Percentiles rank a stretch among this genome's conserved stretches.
Evolutionary conservation across 2,888 invertebrate genomes (phyloP).

Genomic region (Microchrysa polita): DNA sequence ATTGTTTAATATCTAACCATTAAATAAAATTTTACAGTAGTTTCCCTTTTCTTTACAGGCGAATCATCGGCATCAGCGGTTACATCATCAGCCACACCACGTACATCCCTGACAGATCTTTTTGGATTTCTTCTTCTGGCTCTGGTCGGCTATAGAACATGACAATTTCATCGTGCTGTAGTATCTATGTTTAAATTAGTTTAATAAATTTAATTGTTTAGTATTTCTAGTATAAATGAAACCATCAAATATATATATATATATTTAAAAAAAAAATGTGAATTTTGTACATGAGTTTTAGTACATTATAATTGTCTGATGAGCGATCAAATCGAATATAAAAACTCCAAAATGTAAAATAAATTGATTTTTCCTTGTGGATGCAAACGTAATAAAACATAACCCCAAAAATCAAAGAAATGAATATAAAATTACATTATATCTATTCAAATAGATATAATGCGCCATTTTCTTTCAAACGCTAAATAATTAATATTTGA

Average conservation of each 20-base stretch:
- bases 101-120: conserved; percentile 48
- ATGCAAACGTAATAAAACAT: too few relatives aligned
- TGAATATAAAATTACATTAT: too few relatives aligned
- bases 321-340: background rate
- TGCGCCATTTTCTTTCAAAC: too few relatives aligned
- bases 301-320: conserved; percentile 12
- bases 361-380: too few relatives aligned
- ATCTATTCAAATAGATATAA: too few relatives aligned
- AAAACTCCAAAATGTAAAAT: background rate
- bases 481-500: too few relatives aligned
- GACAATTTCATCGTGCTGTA: conserved; percentile 52
- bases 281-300: conserved; percentile 41
- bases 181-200: conserved; percentile 24
- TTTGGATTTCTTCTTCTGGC: conserved; percentile 50
- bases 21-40: too few relatives aligned
- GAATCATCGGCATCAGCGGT: conserved; percentile 64
- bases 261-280: conserved; percentile 33
- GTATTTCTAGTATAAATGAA: background rate
- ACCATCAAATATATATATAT: background rate
- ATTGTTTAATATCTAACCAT: too few relatives aligned
- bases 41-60: conserved; percentile 54
- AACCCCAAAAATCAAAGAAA: too few relatives aligned
- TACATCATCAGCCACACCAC: conserved; percentile 59
- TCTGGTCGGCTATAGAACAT: conserved; percentile 50
- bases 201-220: conserved; percentile 26